These are phyloP conservation scores for Gallirallus australis DNA, from an alignment of 2,797 vertebrate genomes.

Conservation along the genomic window DNA sequence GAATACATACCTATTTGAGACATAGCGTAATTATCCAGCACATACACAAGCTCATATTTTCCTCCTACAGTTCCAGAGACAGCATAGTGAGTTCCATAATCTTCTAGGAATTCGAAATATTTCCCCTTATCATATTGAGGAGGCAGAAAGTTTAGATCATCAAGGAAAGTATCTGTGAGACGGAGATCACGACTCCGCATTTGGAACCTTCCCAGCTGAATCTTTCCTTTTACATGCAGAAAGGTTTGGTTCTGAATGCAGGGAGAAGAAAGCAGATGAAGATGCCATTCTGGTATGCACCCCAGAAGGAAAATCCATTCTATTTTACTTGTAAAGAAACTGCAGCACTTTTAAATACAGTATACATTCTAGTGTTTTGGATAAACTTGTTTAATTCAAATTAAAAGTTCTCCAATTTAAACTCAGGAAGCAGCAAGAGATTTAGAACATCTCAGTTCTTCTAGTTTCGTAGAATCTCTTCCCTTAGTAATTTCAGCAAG, in stretches of 20 bases:
- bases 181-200: conserved; percentile 79
- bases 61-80: conserved; percentile 87
- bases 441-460: not conserved
- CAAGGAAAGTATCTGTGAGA: conserved; percentile 81
- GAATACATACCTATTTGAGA: conserved; percentile 33
- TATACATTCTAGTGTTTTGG: not conserved
- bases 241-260: conserved; percentile 83
- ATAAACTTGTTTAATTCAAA: not conserved
- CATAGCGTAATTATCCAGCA: conserved; percentile 82
- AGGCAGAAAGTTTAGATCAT: conserved; percentile 83
- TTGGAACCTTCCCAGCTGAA: conserved; percentile 87
- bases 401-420: not conserved
- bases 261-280: not conserved
- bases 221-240: conserved; percentile 83
- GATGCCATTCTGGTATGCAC: not conserved
- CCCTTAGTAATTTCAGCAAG: not conserved
- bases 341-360: not conserved
- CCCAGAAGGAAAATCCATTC: not conserved
- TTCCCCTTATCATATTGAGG: conserved; percentile 86
- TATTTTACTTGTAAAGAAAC: not conserved
- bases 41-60: conserved; percentile 89
- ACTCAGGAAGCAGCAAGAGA: not conserved
- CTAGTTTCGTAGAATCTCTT: not conserved
- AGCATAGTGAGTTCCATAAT: conserved; percentile 92
- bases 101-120: conserved; percentile 92